These are phyloP conservation scores for Orgyia antiqua DNA, from an alignment of 2,888 invertebrate genomes.

Conservation along the genomic window DNA sequence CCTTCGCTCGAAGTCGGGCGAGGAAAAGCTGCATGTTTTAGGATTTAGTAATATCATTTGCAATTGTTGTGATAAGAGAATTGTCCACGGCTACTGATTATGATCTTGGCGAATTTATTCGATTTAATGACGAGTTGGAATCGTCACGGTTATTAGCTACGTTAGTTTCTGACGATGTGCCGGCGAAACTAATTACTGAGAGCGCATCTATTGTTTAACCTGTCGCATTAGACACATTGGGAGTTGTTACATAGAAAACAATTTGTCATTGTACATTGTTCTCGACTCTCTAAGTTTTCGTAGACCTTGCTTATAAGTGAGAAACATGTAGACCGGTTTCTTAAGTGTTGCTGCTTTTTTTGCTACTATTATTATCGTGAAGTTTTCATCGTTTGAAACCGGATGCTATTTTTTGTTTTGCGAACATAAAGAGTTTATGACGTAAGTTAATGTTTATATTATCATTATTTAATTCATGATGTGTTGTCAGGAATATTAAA, in stretches of 20 bases:
- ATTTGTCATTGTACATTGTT: conserved; percentile 52
- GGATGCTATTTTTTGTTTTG: conserved; percentile 60
- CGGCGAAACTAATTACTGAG: conserved; percentile 41
- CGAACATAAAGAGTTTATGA: conserved; percentile 42
- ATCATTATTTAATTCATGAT: conserved; percentile 40
- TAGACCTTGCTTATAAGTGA: conserved; percentile 40
- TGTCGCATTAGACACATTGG: conserved; percentile 41
- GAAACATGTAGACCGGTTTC: conserved; percentile 33
- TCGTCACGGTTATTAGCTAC: conserved; percentile 39
- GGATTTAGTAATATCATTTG: conserved; percentile 54
- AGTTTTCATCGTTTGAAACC: conserved; percentile 50
- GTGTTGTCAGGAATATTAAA: conserved; percentile 27
- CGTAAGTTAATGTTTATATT: conserved; percentile 54
- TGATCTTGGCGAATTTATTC: conserved; percentile 37
- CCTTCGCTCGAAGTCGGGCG: conserved; percentile 63
- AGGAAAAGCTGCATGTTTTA: conserved; percentile 71
- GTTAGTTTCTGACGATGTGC: conserved; percentile 38
- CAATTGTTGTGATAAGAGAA: conserved; percentile 42
- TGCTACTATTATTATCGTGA: conserved; percentile 36
- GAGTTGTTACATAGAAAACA: conserved; percentile 44
- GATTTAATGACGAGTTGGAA: conserved; percentile 32
- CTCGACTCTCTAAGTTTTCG: conserved; percentile 42
- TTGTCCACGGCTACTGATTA: conserved; percentile 32
- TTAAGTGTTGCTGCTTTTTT: conserved; percentile 37
- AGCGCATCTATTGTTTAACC: conserved; percentile 50